phyloP scores from a whole-genome alignment of 2,113 vertebrate genomes.

The Marmota flaviventris region DNA sequence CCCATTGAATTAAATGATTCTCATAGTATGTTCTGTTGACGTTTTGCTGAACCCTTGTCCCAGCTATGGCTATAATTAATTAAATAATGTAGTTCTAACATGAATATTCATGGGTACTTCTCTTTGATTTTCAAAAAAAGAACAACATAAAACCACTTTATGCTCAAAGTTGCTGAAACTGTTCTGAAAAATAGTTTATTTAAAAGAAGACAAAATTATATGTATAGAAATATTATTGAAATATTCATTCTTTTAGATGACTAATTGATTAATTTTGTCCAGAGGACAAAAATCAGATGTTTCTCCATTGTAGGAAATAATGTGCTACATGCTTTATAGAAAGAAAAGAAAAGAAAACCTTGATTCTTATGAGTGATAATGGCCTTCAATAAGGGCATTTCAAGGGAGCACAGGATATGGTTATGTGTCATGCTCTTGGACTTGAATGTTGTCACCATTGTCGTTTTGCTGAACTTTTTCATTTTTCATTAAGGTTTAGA shows the following conservation, averaged over 20 bases:
- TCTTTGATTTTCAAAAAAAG: neutral
- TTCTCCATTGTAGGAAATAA: neutral
- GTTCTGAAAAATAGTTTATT: neutral
- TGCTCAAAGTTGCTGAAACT: neutral
- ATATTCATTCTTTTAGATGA: neutral
- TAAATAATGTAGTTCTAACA: neutral
- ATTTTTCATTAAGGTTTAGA: neutral
- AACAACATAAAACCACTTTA: too few species aligned
- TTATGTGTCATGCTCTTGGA: neutral
- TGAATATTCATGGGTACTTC: neutral
- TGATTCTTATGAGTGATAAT: neutral
- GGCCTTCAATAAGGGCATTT: neutral
- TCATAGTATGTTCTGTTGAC: neutral
- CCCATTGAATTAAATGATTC: neutral
- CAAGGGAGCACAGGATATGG: neutral
- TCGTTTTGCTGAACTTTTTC: neutral
- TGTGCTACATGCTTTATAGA: neutral
- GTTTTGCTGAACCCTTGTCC: neutral
- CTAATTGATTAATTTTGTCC: too few species aligned
- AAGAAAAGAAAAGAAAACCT: neutral
- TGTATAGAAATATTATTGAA: neutral
- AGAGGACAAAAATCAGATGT: neutral
- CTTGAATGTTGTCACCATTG: neutral
- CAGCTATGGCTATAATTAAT: neutral
- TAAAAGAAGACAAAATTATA: neutral